phyloP scores from a whole-genome alignment of 1,140 invertebrate genomes.

The Heliconius nattereri region DNA sequence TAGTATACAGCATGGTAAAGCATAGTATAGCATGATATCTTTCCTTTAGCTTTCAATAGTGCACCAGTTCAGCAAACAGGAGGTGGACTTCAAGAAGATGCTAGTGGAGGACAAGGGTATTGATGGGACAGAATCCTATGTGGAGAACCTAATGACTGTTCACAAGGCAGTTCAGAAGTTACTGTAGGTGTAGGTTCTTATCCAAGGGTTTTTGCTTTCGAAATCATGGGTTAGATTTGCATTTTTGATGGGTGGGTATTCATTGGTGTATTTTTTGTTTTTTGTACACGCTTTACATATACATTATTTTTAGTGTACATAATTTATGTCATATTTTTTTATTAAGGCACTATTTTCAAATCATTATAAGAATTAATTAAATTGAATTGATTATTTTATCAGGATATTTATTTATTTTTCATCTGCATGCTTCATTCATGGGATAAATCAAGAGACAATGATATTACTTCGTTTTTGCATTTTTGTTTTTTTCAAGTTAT shows the following conservation, averaged over 20 bases:
- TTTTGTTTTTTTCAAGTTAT: neutral
- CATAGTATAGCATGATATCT: neutral
- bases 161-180: conserved; percentile 67
- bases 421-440: neutral
- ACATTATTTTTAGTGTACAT: neutral
- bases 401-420: neutral
- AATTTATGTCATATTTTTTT: neutral
- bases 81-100: conserved; percentile 49
- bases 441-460: neutral
- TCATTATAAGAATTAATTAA: neutral
- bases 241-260: neutral
- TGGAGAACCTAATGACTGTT: conserved; percentile 60
- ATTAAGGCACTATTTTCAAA: neutral
- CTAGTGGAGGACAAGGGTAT: conserved; percentile 62
- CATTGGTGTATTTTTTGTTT: neutral
- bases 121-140: conserved; percentile 57
- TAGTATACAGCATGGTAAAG: neutral
- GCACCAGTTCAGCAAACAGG: conserved; percentile 48
- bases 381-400: neutral
- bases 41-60: conserved; percentile 53
- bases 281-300: neutral
- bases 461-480: neutral
- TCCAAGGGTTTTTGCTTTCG: conserved; percentile 14
- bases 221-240: conserved; percentile 9
- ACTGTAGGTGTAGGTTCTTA: conserved; percentile 52